Conservation (phyloP, 2,888 invertebrate genomes). For the Priocnemis perturbator region DNA sequence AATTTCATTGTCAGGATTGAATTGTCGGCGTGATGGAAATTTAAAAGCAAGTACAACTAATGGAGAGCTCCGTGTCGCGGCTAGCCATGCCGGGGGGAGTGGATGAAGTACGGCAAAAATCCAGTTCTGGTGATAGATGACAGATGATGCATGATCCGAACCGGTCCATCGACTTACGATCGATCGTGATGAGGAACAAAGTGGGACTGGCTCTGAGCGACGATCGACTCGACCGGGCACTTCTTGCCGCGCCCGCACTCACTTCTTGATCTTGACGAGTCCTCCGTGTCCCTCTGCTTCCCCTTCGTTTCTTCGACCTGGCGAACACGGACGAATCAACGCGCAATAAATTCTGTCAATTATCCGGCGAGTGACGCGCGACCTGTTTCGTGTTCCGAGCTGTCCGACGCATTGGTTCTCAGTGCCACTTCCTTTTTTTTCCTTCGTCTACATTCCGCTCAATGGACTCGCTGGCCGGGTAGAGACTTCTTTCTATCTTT, state of each 20-base stretch:
- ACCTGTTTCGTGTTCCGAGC: background rate
- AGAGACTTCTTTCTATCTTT: background rate
- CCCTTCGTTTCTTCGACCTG: too few species aligned
- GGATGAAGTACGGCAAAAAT: background rate
- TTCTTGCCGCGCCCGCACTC: background rate
- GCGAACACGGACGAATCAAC: too few species aligned
- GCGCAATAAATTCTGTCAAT: slow-evolving; percentile 28
- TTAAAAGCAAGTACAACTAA: too few species aligned
- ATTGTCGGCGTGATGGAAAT: too few species aligned
- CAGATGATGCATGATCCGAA: background rate
- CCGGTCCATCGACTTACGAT: background rate
- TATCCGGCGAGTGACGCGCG: slow-evolving; percentile 7
- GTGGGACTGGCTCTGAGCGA: background rate
- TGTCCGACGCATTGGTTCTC: background rate
- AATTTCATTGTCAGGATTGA: too few species aligned
- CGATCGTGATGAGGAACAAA: too few species aligned
- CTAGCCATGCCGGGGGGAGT: background rate
- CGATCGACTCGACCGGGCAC: background rate
- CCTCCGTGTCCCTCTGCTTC: too few species aligned
- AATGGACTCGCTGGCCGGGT: background rate
- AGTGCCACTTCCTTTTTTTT: slow-evolving; percentile 5
- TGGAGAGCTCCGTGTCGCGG: too few species aligned
- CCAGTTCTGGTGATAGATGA: too few species aligned
- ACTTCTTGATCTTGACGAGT: too few species aligned
- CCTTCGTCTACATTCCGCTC: slow-evolving; percentile 18